Base-by-base conservation (phyloP, 2,888 invertebrate genomes). In the Megamerina dolium region DNA sequence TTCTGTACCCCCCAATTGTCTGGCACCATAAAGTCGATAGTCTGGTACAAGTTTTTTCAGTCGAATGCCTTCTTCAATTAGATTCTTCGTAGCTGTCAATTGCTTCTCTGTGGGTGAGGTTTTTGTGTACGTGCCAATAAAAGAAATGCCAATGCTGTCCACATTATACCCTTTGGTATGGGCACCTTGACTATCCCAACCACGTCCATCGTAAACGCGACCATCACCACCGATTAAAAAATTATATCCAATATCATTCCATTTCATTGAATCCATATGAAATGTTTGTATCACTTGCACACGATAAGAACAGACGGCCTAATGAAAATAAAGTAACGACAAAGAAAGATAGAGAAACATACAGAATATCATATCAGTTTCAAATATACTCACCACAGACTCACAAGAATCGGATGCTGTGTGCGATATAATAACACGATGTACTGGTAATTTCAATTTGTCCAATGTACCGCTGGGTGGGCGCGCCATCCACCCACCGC, bases 161-260 rank as follows among this genome's bases (percentile, higher is more conserved):
- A 57, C 61, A 61, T 87, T 86, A 59, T 78, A 83, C 13, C 78
- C 75, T 21, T 74, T 74, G 0, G 85, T 79, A 58, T 88, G 87
- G 0, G 85, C 81, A 0, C 88, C 88, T 33, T 79, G 67, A 43
- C 64, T 63, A 50, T 81, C 77, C 88, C 88, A 89, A 1, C 84
- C 84, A 9, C 87, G 77, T 0, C 84, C 87, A 51, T 75, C 78
- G 63, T 85, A 87, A 0, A 80, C 81, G 1, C 76, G 72, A 0
- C 87, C 87, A 58, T 87, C 85, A 5, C 85, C 87, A 2, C 86
- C 88, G 1, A 89, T 76, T 9, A 89, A 63, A 56, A 87, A 89
- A 63, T 85, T 89, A 66, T 87, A 88, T 0, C 74, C 83, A 20
- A 87, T 82, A 60, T 87, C 87, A 37, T 66, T 72, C 79, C 81